Conservation (phyloP, 1,140 invertebrate species). For the Hylyphantes graminicola region DNA sequence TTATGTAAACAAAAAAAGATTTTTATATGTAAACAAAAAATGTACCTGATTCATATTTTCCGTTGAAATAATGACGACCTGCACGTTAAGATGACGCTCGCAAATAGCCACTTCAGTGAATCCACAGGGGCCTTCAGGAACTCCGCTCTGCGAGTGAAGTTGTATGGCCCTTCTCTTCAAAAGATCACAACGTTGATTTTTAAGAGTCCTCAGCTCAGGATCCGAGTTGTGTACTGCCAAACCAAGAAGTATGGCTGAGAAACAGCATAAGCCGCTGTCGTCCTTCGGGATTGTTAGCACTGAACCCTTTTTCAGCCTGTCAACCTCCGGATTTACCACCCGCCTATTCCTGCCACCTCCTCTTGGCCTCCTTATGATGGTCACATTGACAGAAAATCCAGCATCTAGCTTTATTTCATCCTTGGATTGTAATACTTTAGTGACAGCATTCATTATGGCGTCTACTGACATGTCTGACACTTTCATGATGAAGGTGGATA, state of each 20-base stretch:
- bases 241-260: slow-evolving; percentile 1
- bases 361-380: not conserved
- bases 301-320: not conserved
- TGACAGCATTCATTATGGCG: not conserved
- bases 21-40: too few species aligned
- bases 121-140: slow-evolving; percentile 13
- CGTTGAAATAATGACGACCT: slow-evolving; percentile 26
- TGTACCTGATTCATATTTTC: slow-evolving; percentile 29
- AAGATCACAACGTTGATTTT: not conserved
- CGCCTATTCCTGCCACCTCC: not conserved
- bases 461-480: slow-evolving; percentile 2
- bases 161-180: not conserved
- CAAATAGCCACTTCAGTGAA: slow-evolving; percentile 7
- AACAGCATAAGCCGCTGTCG: not conserved
- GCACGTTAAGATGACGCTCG: slow-evolving; percentile 4
- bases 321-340: not conserved
- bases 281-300: not conserved
- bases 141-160: not conserved
- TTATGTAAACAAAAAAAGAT: too few species aligned
- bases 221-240: not conserved
- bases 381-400: not conserved
- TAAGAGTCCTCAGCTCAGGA: not conserved
- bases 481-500: not conserved
- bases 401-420: not conserved
- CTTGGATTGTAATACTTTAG: slow-evolving; percentile 1